Evolutionary conservation across 1,140 invertebrate species (phyloP).

Genomic region (Agrypnia vestita): DNA sequence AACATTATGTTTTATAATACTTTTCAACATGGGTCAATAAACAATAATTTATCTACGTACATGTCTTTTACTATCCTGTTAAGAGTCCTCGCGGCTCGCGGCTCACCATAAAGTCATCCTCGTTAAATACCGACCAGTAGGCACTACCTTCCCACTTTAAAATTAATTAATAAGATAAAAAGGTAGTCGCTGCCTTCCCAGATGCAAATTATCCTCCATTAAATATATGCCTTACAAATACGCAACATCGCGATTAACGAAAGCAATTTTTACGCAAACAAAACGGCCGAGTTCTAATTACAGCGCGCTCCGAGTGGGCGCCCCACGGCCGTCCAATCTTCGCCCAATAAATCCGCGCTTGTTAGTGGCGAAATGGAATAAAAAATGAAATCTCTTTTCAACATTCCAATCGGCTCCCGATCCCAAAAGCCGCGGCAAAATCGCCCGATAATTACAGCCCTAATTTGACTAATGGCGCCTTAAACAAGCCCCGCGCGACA

Average conservation of each 20-base stretch:
- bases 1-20: too few species aligned
- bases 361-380: slow-evolving; percentile 48
- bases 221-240: slow-evolving; percentile 12
- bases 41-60: too few species aligned
- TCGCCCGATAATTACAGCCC: slow-evolving; percentile 49
- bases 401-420: slow-evolving; percentile 37
- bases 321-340: slow-evolving; percentile 16
- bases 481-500: slow-evolving; percentile 51
- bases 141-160: too few species aligned
- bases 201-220: slow-evolving; percentile 5
- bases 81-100: too few species aligned
- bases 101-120: too few species aligned
- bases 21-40: too few species aligned
- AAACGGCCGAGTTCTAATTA: slow-evolving; percentile 1
- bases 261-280: slow-evolving; percentile 9
- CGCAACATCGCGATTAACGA: slow-evolving; percentile 3
- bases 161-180: too few species aligned
- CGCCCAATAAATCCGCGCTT: slow-evolving; percentile 44
- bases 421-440: neutral
- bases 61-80: too few species aligned
- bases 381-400: slow-evolving; percentile 29
- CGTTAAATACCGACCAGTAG: too few species aligned
- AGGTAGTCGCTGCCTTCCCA: neutral
- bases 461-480: slow-evolving; percentile 57
- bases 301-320: neutral